These are phyloP conservation scores for Xyrichtys novacula DNA, from an alignment of 2,797 vertebrate genomes.

Conservation along the genomic window DNA sequence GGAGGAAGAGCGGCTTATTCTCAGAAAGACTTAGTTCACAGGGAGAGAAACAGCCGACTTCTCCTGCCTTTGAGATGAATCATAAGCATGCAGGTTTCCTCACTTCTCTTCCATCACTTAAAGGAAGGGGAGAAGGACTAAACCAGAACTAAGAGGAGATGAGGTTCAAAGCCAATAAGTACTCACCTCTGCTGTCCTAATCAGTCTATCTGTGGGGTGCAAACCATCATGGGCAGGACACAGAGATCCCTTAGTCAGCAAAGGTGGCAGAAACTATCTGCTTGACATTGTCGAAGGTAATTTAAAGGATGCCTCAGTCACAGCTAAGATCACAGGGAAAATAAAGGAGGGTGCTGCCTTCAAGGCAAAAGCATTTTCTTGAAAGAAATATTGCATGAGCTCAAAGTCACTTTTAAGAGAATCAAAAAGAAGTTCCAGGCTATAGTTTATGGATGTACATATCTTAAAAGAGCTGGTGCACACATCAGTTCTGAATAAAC, in stretches of 20 bases:
- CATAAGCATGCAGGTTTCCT: background rate
- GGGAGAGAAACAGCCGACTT: background rate
- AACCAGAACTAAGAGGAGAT: background rate
- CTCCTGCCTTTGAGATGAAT: slow-evolving; percentile 5
- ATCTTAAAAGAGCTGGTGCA: too few relatives aligned
- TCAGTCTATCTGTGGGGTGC: background rate
- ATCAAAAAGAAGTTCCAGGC: background rate
- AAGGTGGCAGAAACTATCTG: slow-evolving; percentile 6
- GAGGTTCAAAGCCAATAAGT: background rate
- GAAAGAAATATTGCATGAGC: background rate
- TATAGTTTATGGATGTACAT: background rate
- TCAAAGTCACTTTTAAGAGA: slow-evolving; percentile 11
- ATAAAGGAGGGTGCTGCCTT: background rate
- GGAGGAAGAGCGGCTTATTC: background rate
- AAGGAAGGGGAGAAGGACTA: background rate
- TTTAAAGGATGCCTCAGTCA: slow-evolving; percentile 1
- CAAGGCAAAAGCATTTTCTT: background rate
- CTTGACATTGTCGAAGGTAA: background rate
- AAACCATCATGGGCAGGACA: background rate
- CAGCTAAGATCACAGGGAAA: background rate
- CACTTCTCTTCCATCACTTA: slow-evolving; percentile 2
- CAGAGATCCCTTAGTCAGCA: slow-evolving; percentile 6
- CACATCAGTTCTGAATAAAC: too few relatives aligned
- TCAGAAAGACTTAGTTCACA: background rate
- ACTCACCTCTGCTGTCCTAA: slow-evolving; percentile 2